These are phyloP conservation scores for Pseudomyrmex flavicornis DNA, from an alignment of 1,140 invertebrate species.

Conservation along the genomic window DNA sequence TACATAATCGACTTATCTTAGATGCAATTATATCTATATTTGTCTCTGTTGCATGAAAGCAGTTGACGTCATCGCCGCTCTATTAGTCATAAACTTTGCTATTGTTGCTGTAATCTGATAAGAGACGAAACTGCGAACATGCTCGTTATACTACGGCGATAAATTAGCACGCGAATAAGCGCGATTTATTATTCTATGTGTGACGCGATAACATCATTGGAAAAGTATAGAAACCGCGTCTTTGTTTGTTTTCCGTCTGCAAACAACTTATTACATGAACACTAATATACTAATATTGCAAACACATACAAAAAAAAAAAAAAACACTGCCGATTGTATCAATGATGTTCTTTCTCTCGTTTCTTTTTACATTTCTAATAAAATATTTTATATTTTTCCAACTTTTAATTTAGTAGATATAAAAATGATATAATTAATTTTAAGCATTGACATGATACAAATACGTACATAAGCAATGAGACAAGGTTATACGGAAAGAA, in stretches of 20 bases:
- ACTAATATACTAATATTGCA: not conserved
- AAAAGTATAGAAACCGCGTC: conserved; percentile 24
- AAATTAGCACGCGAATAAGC: conserved; percentile 40
- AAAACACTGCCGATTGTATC: not conserved
- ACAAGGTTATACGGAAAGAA: not conserved
- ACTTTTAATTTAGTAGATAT: not conserved
- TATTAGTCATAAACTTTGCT: conserved; percentile 48
- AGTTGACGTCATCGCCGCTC: conserved; percentile 11
- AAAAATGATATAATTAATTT: not conserved
- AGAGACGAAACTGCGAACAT: not conserved
- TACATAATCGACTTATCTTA: not conserved
- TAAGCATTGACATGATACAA: not conserved
- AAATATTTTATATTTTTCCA: not conserved
- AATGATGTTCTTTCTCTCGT: not conserved
- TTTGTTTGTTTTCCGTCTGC: conserved; percentile 12
- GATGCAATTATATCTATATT: conserved; percentile 1
- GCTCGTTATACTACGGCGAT: conserved; percentile 31
- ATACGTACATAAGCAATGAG: not conserved
- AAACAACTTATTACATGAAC: conserved; percentile 6
- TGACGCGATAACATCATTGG: conserved; percentile 16
- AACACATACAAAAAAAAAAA: not conserved
- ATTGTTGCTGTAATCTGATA: conserved; percentile 46
- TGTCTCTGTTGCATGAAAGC: conserved; percentile 3
- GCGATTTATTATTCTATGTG: conserved; percentile 48
- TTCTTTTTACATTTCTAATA: not conserved